These are phyloP conservation scores for Apis dorsata DNA, from an alignment of 1,140 invertebrate genomes.

Conservation along the genomic window DNA sequence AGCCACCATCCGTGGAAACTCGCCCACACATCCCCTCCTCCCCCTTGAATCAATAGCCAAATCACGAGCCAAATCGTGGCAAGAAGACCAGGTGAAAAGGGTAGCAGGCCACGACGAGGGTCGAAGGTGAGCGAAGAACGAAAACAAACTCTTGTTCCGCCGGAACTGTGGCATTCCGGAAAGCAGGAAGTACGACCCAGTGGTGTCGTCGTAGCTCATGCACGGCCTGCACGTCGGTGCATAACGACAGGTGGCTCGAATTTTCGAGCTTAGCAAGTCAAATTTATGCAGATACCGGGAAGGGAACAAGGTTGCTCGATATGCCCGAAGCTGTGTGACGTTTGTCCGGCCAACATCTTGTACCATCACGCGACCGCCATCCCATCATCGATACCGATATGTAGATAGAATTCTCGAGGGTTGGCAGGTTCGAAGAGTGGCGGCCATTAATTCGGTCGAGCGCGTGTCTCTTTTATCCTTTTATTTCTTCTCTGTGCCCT, in stretches of 20 bases:
- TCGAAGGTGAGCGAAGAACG: constrained; percentile 30
- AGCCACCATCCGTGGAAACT: background rate
- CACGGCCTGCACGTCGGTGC: constrained; percentile 10
- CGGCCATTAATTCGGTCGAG: constrained; percentile 12
- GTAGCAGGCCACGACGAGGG: background rate
- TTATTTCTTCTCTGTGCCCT: too few species aligned
- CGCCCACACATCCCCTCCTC: background rate
- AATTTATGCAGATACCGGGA: constrained; percentile 74
- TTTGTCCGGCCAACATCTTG: constrained; percentile 29
- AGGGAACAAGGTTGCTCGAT: constrained; percentile 44
- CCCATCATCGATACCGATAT: too few species aligned
- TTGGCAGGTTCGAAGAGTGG: too few species aligned
- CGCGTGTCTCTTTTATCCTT: too few species aligned
- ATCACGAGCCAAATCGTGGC: too few species aligned
- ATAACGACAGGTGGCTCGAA: constrained; percentile 50
- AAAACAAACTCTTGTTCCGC: background rate
- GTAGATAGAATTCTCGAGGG: too few species aligned
- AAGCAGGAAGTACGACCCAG: constrained; percentile 48
- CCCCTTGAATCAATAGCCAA: background rate
- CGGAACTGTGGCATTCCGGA: constrained; percentile 36
- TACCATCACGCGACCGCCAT: background rate
- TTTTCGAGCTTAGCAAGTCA: constrained; percentile 77
- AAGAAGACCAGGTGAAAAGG: background rate
- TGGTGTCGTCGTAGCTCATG: constrained; percentile 40
- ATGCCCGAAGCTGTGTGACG: constrained; percentile 43